Conservation (phyloP, 2,888 invertebrate genomes). For the Brenthis ino region DNA sequence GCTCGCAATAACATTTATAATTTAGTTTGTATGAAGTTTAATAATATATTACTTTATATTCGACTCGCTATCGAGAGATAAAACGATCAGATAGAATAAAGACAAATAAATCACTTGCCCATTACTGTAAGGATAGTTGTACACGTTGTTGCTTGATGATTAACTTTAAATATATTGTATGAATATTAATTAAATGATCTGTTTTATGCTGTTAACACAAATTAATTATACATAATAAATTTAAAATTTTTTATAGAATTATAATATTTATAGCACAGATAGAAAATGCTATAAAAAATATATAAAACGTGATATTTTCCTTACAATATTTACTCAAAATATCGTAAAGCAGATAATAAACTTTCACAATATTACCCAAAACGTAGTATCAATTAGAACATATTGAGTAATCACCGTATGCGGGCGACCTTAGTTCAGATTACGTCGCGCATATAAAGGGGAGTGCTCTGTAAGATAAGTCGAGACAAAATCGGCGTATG, state of each 20-base stretch:
- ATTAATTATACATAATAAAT: too few relatives aligned
- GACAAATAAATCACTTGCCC: conserved; percentile 22
- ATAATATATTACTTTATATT: conserved; percentile 22
- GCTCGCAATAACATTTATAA: not conserved
- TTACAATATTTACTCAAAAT: not conserved
- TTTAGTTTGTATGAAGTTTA: not conserved
- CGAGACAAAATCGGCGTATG: conserved; percentile 61
- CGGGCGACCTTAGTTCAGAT: conserved; percentile 53
- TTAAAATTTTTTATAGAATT: too few relatives aligned
- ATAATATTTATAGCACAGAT: too few relatives aligned
- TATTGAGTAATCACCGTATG: conserved; percentile 22
- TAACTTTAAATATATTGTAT: too few relatives aligned
- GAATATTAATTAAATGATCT: too few relatives aligned
- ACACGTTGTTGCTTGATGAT: conserved; percentile 2
- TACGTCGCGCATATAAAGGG: conserved; percentile 54
- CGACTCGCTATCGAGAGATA: conserved; percentile 18
- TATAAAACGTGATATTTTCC: not conserved
- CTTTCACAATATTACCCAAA: too few relatives aligned
- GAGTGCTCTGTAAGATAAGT: conserved; percentile 68
- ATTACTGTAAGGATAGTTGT: conserved; percentile 11
- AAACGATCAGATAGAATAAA: conserved; percentile 18
- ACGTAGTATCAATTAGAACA: not conserved
- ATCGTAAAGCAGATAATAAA: too few relatives aligned
- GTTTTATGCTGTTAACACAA: too few relatives aligned
- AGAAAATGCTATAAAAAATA: too few relatives aligned